A percentile compares a stretch with the other conserved stretches of the same genome.
These are phyloP conservation scores for Neotoma lepida DNA, from an alignment of 2,113 vertebrate genomes.

Conservation along the genomic window DNA sequence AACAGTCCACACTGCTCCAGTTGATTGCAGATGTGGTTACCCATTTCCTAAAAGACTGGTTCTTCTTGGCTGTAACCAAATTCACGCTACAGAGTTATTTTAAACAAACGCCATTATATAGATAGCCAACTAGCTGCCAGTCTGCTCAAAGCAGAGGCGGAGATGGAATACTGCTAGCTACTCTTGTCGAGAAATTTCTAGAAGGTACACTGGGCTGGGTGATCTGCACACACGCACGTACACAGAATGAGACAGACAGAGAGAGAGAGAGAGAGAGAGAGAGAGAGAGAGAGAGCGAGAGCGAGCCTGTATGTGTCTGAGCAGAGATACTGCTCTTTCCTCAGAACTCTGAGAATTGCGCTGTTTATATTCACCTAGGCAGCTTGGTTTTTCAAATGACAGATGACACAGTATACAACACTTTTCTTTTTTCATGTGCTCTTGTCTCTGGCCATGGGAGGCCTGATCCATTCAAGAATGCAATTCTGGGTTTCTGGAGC, in stretches of 20 bases:
- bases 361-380: neutral
- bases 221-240: neutral
- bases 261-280: no score
- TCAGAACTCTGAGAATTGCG: neutral
- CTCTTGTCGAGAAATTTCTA: neutral
- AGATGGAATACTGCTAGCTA: neutral
- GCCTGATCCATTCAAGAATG: slow-evolving; percentile 7
- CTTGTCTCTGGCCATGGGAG: neutral
- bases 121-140: neutral
- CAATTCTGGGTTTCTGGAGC: neutral
- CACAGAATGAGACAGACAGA: no score
- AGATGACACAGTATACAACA: neutral
- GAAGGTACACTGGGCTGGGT: neutral
- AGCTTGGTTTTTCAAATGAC: slow-evolving; percentile 11
- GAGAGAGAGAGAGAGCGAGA: neutral
- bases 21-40: neutral
- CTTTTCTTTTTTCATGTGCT: neutral
- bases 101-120: neutral
- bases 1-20: neutral
- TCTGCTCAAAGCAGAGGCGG: neutral
- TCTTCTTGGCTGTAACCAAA: neutral
- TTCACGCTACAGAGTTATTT: neutral
- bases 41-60: neutral
- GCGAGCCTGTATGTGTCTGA: neutral
- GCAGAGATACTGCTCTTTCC: neutral